Base-by-base conservation (phyloP, 2,113 vertebrate genomes). In the Nothocercus nigrocapillus region DNA sequence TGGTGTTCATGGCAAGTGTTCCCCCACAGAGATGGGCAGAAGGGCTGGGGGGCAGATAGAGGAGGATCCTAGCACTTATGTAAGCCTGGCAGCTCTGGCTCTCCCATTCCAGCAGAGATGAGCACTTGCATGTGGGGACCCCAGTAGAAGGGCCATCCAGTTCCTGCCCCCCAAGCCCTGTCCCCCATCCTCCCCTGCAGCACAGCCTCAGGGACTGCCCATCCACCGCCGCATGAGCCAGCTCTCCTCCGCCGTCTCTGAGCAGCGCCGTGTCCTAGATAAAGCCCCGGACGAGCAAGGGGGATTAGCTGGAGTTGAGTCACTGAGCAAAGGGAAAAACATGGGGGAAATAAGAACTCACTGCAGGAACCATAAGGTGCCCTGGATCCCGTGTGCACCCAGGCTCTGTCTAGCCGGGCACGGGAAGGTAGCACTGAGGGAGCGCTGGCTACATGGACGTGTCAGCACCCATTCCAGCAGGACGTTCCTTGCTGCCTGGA, bases 261-360 rank as follows among this genome's bases (percentile, higher is more conserved):
- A 95, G 88, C 85, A 54, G 59, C 3, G 63, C 80, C 53, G 53
- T 66, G 81, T 89, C 89, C 84, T 90, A 90, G 80, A 88, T 75
- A 62, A 70, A 83, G 70, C 93, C 92, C 77, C 13, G 25, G 40
- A 56, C 24, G 14, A 36, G 86, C 25, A 13, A 82, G 72, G 83
- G 87, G 90, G 94, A 96, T 95, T 84, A 95, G 82, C 91, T 90
- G 92, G 95, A 92, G 77, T 94, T 89, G 64, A 96, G 96, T 97
- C 96, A 96, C 96, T 74, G 96, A 94, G 92, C 78, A 67, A 74
- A 85, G 82, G 87, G 83, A 32, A 61, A 97, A 94, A 25, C 7
- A 1, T 7, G 32, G 51, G 73, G 54, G n/a, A 47, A 79, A 91
- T 58, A 70, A 70, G 77, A 94, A 69, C 86, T 68, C 7, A 2